Evolutionary conservation across 1,140 invertebrate species (phyloP), one percentile per base, ranked within the genome.

Genomic region (Apocrypta bakeri): DNA sequence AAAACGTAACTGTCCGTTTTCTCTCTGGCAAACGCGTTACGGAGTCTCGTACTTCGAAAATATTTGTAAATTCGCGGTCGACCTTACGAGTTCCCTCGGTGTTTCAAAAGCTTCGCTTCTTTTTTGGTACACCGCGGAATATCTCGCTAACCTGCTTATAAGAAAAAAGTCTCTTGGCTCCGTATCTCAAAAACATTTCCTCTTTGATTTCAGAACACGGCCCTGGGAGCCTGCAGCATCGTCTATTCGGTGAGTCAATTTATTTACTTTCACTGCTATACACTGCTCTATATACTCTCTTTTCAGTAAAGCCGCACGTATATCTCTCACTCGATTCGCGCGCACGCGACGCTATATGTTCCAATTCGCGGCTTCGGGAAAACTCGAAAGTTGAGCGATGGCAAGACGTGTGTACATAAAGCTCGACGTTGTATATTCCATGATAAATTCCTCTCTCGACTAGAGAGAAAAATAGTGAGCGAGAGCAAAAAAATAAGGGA

Each of bases 351-450:
- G 61, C n/a, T n/a, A n/a, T 42, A 11, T 29, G 25, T 68, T 14
- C 31, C 63, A 78, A 27, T 37, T 37, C 31, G 21, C 11, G 37
- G 8, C 11, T 48, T 42, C 71, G 27, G 9, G 78, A 37, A 24
- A 72, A 33, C 29, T 72, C 40, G 71, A 80, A 80, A 73, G 71
- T 74, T 81, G 79, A 81, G 56, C 79, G 79, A 81, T 74, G 37
- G 33, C 17, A n/a, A 56, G 48, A 56, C 42, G 14, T 21, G 17
- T 56, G 48, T 56, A 17, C 21, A 48, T 48, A 48, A 48, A 40
- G 31, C 24, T 1, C 42, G 27, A 37, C 63, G 33, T 24, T 64
- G 11, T 71, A 72, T 63, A 72, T 63, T 63, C 48, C 68, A 40
- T 72, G 33, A 74, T 81, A 74, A 81, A 81, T 81, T 48, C 74